phyloP scores from a whole-genome alignment of 1,140 invertebrate genomes.

The Zaprionus africanus region DNA sequence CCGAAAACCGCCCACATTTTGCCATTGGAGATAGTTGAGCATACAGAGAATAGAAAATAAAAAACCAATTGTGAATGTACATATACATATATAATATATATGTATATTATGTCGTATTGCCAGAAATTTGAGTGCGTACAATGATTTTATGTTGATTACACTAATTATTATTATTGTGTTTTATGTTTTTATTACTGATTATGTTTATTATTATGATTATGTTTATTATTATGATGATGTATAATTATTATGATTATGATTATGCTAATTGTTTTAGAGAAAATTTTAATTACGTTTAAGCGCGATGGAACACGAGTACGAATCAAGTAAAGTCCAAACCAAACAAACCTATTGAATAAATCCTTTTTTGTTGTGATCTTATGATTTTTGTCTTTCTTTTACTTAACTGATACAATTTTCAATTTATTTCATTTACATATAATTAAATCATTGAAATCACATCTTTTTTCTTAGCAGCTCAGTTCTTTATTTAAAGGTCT shows the following conservation, averaged over 20 bases:
- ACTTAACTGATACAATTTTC: conserved; percentile 13
- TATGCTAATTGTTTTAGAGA: conserved; percentile 60
- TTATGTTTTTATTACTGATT: conserved; percentile 64
- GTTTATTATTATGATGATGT: conserved; percentile 21
- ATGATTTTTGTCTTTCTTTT: conserved; percentile 43
- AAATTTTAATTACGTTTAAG: conserved; percentile 55
- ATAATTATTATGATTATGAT: conserved; percentile 38
- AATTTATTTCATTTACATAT: conserved; percentile 10
- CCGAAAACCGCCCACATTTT: conserved; percentile 34
- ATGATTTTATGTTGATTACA: conserved; percentile 60
- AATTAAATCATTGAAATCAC: conserved; percentile 1
- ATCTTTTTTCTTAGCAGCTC: conserved; percentile 35
- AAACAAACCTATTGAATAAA: conserved; percentile 69
- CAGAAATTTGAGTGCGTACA: conserved; percentile 33
- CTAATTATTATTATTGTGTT: conserved; percentile 45
- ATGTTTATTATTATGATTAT: conserved; percentile 53
- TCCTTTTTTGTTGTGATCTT: conserved; percentile 74
- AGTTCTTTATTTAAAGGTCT: conserved; percentile 18
- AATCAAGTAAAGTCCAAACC: conserved; percentile 30
- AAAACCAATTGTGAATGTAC: conserved; percentile 33
- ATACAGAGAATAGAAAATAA: conserved; percentile 9
- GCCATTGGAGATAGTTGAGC: conserved; percentile 34
- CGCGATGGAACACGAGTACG: conserved; percentile 14
- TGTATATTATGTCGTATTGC: conserved; percentile 25
- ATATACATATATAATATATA: neutral